These are phyloP conservation scores for Vesta saturnalis DNA, from an alignment of 2,888 invertebrate species.

Conservation along the genomic window DNA sequence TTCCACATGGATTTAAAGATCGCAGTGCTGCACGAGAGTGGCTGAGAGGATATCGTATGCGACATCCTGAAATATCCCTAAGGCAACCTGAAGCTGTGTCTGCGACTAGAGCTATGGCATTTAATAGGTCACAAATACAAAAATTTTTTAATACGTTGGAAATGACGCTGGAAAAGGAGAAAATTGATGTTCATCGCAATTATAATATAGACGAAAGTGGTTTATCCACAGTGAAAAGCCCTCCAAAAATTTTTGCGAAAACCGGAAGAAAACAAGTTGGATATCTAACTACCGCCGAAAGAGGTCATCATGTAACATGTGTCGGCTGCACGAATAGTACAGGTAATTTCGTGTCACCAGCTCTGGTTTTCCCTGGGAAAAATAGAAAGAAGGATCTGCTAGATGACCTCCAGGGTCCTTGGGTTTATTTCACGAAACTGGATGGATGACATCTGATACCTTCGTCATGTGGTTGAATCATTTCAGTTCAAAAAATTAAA, in stretches of 20 bases:
- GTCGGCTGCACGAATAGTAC: slow-evolving; percentile 50
- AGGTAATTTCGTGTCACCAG: slow-evolving; percentile 50
- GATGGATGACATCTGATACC: slow-evolving; percentile 14
- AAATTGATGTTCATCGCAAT: slow-evolving; percentile 44
- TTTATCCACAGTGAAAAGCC: slow-evolving; percentile 55
- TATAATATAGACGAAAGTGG: slow-evolving; percentile 55
- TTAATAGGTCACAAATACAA: too few relatives aligned
- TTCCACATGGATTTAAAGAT: slow-evolving; percentile 10
- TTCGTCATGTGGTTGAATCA: slow-evolving; percentile 45
- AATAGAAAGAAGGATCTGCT: slow-evolving; percentile 47
- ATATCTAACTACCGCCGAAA: not conserved
- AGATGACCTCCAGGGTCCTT: slow-evolving; percentile 48
- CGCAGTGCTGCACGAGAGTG: slow-evolving; percentile 5
- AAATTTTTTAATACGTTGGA: slow-evolving; percentile 33
- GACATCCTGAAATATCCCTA: slow-evolving; percentile 12
- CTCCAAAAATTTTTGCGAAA: slow-evolving; percentile 2
- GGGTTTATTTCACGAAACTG: slow-evolving; percentile 14
- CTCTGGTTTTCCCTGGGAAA: slow-evolving; percentile 51
- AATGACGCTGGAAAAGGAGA: not conserved
- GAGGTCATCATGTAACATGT: slow-evolving; percentile 51
- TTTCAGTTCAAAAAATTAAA: too few relatives aligned
- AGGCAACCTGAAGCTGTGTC: too few relatives aligned
- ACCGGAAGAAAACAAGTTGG: slow-evolving; percentile 11
- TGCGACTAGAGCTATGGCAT: not conserved
- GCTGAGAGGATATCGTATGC: not conserved